Evolutionary conservation across 2,888 invertebrate genomes (phyloP), one percentile per base, ranked within the genome.

Genomic region (Athrips mouffetella): DNA sequence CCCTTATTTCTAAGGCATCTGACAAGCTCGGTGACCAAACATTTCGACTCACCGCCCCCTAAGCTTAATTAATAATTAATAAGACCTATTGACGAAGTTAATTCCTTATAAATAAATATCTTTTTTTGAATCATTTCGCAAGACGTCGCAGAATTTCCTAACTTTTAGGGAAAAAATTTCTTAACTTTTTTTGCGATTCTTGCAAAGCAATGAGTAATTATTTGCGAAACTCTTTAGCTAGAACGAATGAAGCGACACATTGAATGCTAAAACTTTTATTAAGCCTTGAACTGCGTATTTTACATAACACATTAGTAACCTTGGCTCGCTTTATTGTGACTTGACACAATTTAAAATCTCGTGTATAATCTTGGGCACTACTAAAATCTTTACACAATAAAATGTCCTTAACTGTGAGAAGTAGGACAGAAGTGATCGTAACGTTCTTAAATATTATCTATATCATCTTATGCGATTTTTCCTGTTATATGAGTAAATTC

Each of bases 241-340:
- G 18, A 44, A 37, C 25, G 37, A 44, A 39, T 37, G 4, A 30
- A 29, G 15, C 25, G 20, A 45, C 35, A 31, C 42, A 16, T 29
- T 18, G 50, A 25, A 45, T 47, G 45, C 35, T 40, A 20, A 40
- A 31, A 31, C 29, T 41, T 30, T 37, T 10, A 21, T 31, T n/a
- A n/a, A 27, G n/a, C 51, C 51, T 48, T 51, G 48, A 51, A 48
- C 41, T 41, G 15, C 21, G 10, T 18, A 30, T 18, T 44, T 42
- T 45, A 47, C 45, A 31, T 44, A 45, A 47, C 21, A 21, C 27
- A n/a, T 37, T 21, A 21, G n/a, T 21, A 37, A 11, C 51, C 51
- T 51, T 51, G 51, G 29, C 45, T 47, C 42, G 41, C 30, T 50
- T 40, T 45, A 18, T 29, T 29, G 10, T 16, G 18, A 21, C 44